phyloP scores from a whole-genome alignment of 1,140 invertebrate genomes.

The Lamellibrachia luymesi region DNA sequence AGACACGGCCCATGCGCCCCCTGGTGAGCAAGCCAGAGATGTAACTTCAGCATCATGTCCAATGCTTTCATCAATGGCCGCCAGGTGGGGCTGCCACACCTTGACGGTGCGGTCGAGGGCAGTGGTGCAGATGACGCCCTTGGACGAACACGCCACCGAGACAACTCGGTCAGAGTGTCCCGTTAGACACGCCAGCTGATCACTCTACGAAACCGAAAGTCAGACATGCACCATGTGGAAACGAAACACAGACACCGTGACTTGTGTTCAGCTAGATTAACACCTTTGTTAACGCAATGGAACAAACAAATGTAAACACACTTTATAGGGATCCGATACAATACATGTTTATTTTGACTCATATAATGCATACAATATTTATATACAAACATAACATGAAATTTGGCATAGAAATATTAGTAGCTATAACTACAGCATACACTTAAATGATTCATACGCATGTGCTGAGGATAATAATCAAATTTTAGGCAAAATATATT shows the following conservation, averaged over 20 bases:
- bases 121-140: constrained; percentile 39
- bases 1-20: constrained; percentile 31
- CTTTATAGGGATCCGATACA: too few species aligned
- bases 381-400: not conserved
- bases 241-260: too few species aligned
- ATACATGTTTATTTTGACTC: constrained; percentile 7
- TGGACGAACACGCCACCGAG: constrained; percentile 34
- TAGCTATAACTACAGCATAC: not conserved
- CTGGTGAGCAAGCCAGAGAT: constrained; percentile 27
- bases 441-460: not conserved
- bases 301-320: too few species aligned
- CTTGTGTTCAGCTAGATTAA: too few species aligned
- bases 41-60: constrained; percentile 43
- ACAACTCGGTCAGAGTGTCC: constrained; percentile 48
- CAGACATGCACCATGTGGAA: too few species aligned
- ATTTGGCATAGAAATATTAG: not conserved
- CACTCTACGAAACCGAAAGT: constrained; percentile 34
- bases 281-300: too few species aligned
- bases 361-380: too few species aligned
- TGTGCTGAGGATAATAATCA: too few species aligned
- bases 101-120: constrained; percentile 42
- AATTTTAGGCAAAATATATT: not conserved
- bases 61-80: constrained; percentile 13
- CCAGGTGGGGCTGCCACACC: constrained; percentile 41
- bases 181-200: constrained; percentile 42